A percentile compares a stretch with the other conserved stretches of the same genome.
Evolutionary conservation across 2,888 invertebrate species (phyloP).

Genomic region (Drosophila leonis): DNA sequence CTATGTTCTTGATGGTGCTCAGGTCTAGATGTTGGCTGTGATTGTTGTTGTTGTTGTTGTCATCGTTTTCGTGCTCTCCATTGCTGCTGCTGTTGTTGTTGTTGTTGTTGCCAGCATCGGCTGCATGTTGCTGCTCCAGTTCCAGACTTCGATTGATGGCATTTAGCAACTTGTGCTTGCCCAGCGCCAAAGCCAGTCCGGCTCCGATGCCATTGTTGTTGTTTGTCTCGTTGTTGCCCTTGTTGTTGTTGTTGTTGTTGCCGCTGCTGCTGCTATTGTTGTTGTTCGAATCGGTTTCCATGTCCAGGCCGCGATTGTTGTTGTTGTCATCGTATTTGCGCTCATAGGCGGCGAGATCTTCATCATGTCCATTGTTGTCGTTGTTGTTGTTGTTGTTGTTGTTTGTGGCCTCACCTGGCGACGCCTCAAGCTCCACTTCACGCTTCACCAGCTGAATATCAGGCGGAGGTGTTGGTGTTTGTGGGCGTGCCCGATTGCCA

Average conservation of each 20-base stretch:
- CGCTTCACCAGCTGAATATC: constrained; percentile 70
- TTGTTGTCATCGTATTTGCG: constrained; percentile 78
- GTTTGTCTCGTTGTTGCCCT: constrained; percentile 45
- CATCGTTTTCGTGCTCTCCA: constrained; percentile 38
- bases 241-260: constrained; percentile 39
- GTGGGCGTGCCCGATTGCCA: constrained; percentile 55
- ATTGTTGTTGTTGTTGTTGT: constrained; percentile 71
- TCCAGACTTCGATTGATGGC: constrained; percentile 66
- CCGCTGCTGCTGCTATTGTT: constrained; percentile 66
- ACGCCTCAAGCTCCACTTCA: constrained; percentile 58
- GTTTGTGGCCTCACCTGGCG: constrained; percentile 34
- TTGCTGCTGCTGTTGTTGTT: constrained; percentile 39
- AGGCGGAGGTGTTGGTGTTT: constrained; percentile 62
- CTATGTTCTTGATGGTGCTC: constrained; percentile 82
- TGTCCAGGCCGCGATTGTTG: constrained; percentile 68
- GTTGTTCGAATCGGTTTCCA: constrained; percentile 77
- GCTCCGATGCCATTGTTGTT: constrained; percentile 38
- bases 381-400: constrained; percentile 44
- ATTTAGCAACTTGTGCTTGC: constrained; percentile 65
- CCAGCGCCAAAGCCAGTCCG: constrained; percentile 64
- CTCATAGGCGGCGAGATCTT: constrained; percentile 66
- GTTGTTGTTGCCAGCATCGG: constrained; percentile 36
- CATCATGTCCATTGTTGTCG: constrained; percentile 61
- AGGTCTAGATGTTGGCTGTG: constrained; percentile 75
- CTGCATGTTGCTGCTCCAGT: constrained; percentile 44